These are phyloP conservation scores for Papilio xuthus DNA, from an alignment of 1,140 invertebrate genomes.

Conservation along the genomic window DNA sequence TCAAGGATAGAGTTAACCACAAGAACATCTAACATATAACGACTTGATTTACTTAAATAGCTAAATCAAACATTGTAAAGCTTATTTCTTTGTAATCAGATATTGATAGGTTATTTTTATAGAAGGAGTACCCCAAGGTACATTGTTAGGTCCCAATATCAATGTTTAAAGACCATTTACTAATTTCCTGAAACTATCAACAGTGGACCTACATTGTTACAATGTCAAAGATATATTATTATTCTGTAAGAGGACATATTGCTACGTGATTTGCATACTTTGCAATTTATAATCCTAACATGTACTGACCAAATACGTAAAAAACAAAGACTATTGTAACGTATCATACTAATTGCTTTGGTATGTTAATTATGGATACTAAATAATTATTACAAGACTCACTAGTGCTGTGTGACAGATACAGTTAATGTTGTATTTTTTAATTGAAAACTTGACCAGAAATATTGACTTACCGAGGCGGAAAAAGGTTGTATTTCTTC, in stretches of 20 bases:
- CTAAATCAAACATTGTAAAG: neutral
- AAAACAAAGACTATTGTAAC: conserved; percentile 26
- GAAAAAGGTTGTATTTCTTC: no score
- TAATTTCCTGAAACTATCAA: conserved; percentile 6
- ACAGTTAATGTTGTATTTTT: neutral
- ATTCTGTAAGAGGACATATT: conserved; percentile 21
- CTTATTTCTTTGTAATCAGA: neutral
- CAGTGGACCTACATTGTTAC: conserved; percentile 1
- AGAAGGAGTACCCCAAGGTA: neutral
- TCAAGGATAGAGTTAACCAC: conserved; percentile 1
- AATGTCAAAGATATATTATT: conserved; percentile 23
- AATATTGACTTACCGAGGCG: no score
- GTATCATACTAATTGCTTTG: neutral
- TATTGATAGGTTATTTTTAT: neutral
- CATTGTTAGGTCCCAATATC: neutral
- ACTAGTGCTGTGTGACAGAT: no score
- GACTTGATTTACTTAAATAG: neutral
- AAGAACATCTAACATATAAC: neutral
- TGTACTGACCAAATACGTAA: conserved; percentile 27
- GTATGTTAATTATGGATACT: neutral
- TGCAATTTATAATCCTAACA: conserved; percentile 21
- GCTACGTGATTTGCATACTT: conserved; percentile 12
- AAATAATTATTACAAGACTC: neutral
- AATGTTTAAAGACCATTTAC: neutral
- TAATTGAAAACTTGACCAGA: no score